Evolutionary conservation across 2,888 invertebrate genomes (phyloP).

Genomic region (Chalcosyrphus nemorum): DNA sequence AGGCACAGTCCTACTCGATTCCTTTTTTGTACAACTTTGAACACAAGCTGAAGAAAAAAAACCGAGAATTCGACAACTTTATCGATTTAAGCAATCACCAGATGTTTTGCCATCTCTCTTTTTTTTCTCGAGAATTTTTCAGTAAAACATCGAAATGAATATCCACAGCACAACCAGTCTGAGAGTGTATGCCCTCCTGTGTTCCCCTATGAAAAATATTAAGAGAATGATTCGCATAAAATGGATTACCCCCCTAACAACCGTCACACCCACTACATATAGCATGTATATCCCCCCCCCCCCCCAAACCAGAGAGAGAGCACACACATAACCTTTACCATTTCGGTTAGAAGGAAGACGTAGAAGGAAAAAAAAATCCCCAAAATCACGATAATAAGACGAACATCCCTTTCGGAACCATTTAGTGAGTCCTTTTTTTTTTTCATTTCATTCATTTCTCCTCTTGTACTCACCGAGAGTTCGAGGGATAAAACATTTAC

Average conservation of each 20-base stretch:
- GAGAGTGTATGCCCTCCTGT: conserved; percentile 7
- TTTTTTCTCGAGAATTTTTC: conserved; percentile 21
- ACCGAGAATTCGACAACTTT: conserved; percentile 62
- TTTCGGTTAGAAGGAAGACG: conserved; percentile 23
- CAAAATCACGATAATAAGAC: conserved; percentile 64
- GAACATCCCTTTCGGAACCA: conserved; percentile 62
- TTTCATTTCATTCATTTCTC: not conserved
- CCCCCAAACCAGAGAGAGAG: conserved; percentile 12
- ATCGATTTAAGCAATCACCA: conserved; percentile 67
- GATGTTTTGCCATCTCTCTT: conserved; percentile 58
- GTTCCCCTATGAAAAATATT: conserved; percentile 45
- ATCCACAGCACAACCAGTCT: conserved; percentile 34
- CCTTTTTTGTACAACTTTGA: conserved; percentile 33
- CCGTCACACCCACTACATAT: not conserved
- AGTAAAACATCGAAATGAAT: conserved; percentile 59
- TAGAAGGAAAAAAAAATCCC: conserved; percentile 20
- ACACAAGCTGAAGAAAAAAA: no score
- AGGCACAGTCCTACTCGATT: not conserved
- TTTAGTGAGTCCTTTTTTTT: conserved; percentile 62
- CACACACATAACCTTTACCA: conserved; percentile 47
- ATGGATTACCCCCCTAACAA: conserved; percentile 43
- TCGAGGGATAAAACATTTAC: conserved; percentile 53
- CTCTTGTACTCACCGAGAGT: not conserved
- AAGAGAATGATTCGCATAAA: conserved; percentile 69
- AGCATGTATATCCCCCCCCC: no score